Conservation (phyloP, 2,888 invertebrate species). For the Dryocosmus kuriphilus region DNA sequence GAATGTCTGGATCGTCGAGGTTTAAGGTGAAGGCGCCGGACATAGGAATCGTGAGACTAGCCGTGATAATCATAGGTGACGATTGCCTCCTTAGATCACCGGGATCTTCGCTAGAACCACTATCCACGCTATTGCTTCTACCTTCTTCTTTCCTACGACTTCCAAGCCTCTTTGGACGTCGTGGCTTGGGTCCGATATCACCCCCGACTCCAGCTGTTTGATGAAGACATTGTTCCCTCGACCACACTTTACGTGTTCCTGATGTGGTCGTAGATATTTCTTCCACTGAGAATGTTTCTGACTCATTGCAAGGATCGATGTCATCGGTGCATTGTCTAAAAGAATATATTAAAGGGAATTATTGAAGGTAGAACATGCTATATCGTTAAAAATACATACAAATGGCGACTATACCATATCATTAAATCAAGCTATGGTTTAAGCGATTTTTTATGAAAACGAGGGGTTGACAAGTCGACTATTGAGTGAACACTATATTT, state of each 20-base stretch:
- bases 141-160: slow-evolving; percentile 78
- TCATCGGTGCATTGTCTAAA: slow-evolving; percentile 74
- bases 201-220: slow-evolving; percentile 79
- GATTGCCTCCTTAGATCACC: slow-evolving; percentile 80
- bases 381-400: too few species aligned
- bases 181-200: slow-evolving; percentile 80
- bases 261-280: slow-evolving; percentile 64
- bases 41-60: slow-evolving; percentile 89
- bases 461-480: too few species aligned
- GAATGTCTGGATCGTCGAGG: slow-evolving; percentile 83
- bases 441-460: too few species aligned
- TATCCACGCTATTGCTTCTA: slow-evolving; percentile 79
- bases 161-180: slow-evolving; percentile 75
- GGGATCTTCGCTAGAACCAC: slow-evolving; percentile 76
- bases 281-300: slow-evolving; percentile 72
- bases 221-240: slow-evolving; percentile 84
- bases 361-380: too few species aligned
- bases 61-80: slow-evolving; percentile 85
- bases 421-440: too few species aligned
- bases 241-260: slow-evolving; percentile 72
- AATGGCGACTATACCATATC: too few species aligned
- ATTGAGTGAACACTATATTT: too few species aligned
- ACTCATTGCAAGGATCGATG: slow-evolving; percentile 72
- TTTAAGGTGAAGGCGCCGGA: slow-evolving; percentile 79
- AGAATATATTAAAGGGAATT: background rate